These are phyloP conservation scores for Cremastobaeus sp. DNA, from an alignment of 2,888 invertebrate species.

Conservation along the genomic window DNA sequence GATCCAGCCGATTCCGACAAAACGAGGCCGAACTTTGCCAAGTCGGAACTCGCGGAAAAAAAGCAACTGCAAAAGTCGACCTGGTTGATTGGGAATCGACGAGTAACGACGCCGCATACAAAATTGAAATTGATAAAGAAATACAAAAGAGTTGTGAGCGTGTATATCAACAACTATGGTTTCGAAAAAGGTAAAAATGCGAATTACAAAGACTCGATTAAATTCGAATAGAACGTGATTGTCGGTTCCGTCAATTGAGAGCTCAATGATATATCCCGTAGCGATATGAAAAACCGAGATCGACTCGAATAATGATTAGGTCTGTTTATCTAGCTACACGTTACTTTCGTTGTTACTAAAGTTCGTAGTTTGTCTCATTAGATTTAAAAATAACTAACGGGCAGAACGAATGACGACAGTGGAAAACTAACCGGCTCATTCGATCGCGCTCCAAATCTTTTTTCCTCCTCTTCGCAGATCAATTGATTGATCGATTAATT, in stretches of 20 bases:
- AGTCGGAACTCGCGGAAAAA: too few relatives aligned
- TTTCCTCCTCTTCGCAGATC: slow-evolving; percentile 3
- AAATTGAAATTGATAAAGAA: slow-evolving; percentile 1
- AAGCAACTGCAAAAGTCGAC: too few relatives aligned
- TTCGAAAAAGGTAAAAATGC: slow-evolving; percentile 23
- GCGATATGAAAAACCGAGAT: slow-evolving; percentile 41
- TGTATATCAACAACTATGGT: slow-evolving; percentile 12
- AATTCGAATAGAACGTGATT: slow-evolving; percentile 46
- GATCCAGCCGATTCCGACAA: too few relatives aligned
- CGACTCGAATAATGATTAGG: slow-evolving; percentile 28
- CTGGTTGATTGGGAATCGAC: slow-evolving; percentile 1
- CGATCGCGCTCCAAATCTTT: not conserved
- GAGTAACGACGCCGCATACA: not conserved
- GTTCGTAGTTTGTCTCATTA: slow-evolving; percentile 53
- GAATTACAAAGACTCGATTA: slow-evolving; percentile 29
- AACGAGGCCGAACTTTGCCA: too few relatives aligned
- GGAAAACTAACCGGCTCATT: slow-evolving; percentile 21
- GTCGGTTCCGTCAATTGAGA: slow-evolving; percentile 30
- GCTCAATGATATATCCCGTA: slow-evolving; percentile 3
- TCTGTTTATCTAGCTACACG: slow-evolving; percentile 37
- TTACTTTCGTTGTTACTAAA: slow-evolving; percentile 58
- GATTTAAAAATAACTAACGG: slow-evolving; percentile 47
- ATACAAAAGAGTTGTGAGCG: not conserved
- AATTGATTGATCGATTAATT: slow-evolving; percentile 4
- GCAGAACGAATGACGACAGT: slow-evolving; percentile 36